Base-by-base conservation (phyloP, 2,797 vertebrate genomes). In the Avahi laniger region DNA sequence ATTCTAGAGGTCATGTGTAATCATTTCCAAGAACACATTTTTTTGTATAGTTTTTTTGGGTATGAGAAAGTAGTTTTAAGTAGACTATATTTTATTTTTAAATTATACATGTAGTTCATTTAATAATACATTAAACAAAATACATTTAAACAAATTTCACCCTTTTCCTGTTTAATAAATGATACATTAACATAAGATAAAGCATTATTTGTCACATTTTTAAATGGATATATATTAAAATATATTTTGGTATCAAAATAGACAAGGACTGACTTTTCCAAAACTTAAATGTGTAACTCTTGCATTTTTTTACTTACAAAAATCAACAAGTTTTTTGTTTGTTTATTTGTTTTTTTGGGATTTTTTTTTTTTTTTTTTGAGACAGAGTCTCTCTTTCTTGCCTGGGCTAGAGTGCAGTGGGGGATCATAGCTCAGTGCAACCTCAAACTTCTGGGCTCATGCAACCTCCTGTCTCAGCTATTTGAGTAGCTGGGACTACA, bases 1-100 rank as follows among this genome's bases (percentile, higher is more conserved):
- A 94, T 91, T 89, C 89, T 97, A 94, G 94, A 97, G 97, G 97
- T 98, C 93, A 97, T 97, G 97, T 93, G 97, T 97, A 97, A 89
- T 84, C 90, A 94, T 98, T 96, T 96, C 88, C 96, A 97, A 98
- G 97, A 96, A 94, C 94, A 14, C 72, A 30, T 79, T 81, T 73
- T 87, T 87, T 20, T 5, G 30, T 85, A 52, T 33, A 52, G 43
- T 33, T 93, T 91, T 90, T 52, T 57, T 24, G 54, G 54, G 12
- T 72, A 73, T 72, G 73, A 79, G 70, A 91, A 91, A 73, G n/a
- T 65, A 46, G 41, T 79, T 89, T 95, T 84, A 95, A 92, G 76
- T 92, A 76, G 67, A 82, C 67, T 59, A 20, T 46, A 57, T 72
- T 92, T 57, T 73, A 79, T 82, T 95, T 92, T 57, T n/a, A 76